Evolutionary conservation across 1,140 invertebrate species (phyloP).

Genomic region (Bombus breviceps): DNA sequence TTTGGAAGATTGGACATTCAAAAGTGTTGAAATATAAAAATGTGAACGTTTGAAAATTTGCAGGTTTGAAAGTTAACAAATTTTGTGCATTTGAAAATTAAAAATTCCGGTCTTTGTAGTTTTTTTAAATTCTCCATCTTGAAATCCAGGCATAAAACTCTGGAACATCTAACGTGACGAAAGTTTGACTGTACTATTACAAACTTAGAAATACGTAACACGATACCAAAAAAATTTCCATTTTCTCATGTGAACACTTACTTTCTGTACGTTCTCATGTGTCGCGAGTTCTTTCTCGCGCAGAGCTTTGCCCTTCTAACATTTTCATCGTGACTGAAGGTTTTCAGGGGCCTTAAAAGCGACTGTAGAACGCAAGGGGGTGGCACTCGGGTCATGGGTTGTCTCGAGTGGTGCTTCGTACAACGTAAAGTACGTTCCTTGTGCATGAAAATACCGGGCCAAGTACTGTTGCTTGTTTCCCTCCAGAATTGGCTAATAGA

Average conservation of each 20-base stretch:
- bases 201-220: background rate
- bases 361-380: constrained; percentile 36
- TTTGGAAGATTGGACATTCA: too few species aligned
- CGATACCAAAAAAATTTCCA: background rate
- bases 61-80: background rate
- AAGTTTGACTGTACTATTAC: background rate
- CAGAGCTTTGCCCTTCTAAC: background rate
- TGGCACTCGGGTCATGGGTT: constrained; percentile 52
- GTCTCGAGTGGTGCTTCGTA: constrained; percentile 60
- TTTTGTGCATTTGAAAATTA: background rate
- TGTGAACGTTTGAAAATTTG: background rate
- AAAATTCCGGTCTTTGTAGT: too few species aligned
- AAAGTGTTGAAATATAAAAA: too few species aligned
- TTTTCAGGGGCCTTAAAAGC: constrained; percentile 40
- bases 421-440: constrained; percentile 46
- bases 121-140: background rate
- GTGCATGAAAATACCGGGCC: constrained; percentile 38
- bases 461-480: constrained; percentile 40
- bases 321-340: constrained; percentile 14
- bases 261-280: background rate
- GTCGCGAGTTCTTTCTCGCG: background rate
- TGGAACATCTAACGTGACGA: background rate
- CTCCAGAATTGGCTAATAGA: constrained; percentile 20
- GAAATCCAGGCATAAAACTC: background rate
- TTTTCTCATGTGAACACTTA: background rate